Evolutionary conservation across 2,888 invertebrate genomes (phyloP).

Genomic region (Nowickia ferox): DNA sequence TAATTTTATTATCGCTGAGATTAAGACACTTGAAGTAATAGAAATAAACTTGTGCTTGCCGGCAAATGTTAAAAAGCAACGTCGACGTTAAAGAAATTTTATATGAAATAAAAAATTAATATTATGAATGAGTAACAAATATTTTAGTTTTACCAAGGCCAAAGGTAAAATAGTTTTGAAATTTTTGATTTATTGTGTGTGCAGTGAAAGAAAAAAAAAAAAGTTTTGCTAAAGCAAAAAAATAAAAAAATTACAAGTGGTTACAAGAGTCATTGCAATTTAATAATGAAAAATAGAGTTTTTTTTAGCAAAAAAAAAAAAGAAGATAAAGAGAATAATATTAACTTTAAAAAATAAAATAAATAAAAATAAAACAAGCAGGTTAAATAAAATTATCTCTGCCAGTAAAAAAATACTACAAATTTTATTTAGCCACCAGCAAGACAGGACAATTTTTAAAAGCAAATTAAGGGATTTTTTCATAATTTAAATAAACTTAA

Average conservation of each 20-base stretch:
- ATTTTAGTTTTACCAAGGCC: neutral
- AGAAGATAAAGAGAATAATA: neutral
- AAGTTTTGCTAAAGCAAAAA: neutral
- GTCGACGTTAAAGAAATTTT: neutral
- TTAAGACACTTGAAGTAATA: slow-evolving; percentile 7
- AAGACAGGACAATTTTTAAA: too few species aligned
- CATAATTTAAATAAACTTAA: too few species aligned
- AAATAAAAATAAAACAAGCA: too few species aligned
- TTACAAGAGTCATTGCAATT: neutral
- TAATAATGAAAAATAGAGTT: neutral
- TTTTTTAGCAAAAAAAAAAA: neutral
- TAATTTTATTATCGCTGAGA: neutral
- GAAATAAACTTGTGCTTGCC: neutral
- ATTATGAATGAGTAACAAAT: neutral
- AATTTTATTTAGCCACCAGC: too few species aligned
- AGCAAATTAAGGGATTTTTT: too few species aligned
- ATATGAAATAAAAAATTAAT: neutral
- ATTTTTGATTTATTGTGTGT: neutral
- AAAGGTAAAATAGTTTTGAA: neutral
- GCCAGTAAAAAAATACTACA: too few species aligned
- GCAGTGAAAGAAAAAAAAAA: neutral
- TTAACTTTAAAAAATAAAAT: too few species aligned
- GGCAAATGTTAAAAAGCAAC: neutral
- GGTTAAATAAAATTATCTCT: too few species aligned
- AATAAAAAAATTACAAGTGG: neutral